Evolutionary conservation across 2,888 invertebrate species (phyloP).

Genomic region (Pterostichus madidus): DNA sequence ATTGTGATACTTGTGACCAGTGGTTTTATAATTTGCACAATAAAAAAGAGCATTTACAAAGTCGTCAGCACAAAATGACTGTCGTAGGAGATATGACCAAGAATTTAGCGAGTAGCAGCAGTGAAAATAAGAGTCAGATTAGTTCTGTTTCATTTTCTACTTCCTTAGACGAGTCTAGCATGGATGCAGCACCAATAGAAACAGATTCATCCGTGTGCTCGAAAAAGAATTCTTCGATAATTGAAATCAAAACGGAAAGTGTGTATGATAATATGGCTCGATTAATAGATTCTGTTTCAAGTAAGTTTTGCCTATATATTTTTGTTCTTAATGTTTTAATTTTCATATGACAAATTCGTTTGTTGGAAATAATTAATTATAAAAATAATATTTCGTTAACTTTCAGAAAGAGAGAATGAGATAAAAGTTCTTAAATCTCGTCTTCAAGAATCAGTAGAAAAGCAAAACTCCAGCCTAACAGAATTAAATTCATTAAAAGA

Average conservation of each 20-base stretch:
- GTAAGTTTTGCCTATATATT: no score
- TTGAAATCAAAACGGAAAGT: constrained; percentile 69
- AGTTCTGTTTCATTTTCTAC: constrained; percentile 71
- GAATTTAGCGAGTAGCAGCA: constrained; percentile 72
- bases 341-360: not conserved
- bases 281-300: constrained; percentile 73
- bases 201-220: constrained; percentile 35
- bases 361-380: not conserved
- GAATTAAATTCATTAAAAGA: constrained; percentile 74
- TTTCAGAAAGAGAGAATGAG: constrained; percentile 76
- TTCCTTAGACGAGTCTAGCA: constrained; percentile 76
- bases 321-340: no score
- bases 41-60: constrained; percentile 81
- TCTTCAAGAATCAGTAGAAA: constrained; percentile 73
- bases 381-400: constrained; percentile 44
- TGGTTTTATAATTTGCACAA: constrained; percentile 81
- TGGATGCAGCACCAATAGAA: constrained; percentile 73
- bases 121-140: constrained; percentile 58
- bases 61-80: constrained; percentile 79
- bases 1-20: constrained; percentile 81
- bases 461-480: constrained; percentile 73
- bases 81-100: constrained; percentile 76
- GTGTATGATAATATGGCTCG: constrained; percentile 75
- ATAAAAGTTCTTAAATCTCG: constrained; percentile 73
- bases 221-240: constrained; percentile 53